phyloP scores from a whole-genome alignment of 1,140 invertebrate species.

The Pseudomyrmex concolor region DNA sequence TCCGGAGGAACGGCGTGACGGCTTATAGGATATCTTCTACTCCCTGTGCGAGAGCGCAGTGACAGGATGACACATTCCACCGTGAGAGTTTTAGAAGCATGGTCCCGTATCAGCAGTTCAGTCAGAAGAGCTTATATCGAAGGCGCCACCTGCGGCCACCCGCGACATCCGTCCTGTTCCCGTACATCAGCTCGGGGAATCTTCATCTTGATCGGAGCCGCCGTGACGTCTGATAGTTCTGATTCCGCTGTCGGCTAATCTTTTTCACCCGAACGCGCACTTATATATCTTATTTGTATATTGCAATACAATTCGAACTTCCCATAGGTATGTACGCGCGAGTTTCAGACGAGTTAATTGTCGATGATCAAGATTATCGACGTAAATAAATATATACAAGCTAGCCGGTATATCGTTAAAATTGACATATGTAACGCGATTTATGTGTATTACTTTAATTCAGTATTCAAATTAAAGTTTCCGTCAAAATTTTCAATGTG shows the following conservation, averaged over 20 bases:
- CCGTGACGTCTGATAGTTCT: slow-evolving; percentile 74
- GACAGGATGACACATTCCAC: slow-evolving; percentile 84
- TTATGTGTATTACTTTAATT: neutral
- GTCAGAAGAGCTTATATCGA: slow-evolving; percentile 79
- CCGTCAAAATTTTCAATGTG: neutral
- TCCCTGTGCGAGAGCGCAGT: slow-evolving; percentile 78
- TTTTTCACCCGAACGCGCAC: slow-evolving; percentile 67
- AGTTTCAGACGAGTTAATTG: neutral
- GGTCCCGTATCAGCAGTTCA: slow-evolving; percentile 78
- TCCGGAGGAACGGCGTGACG: slow-evolving; percentile 75
- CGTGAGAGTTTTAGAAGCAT: slow-evolving; percentile 82
- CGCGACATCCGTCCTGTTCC: slow-evolving; percentile 79
- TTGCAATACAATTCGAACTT: slow-evolving; percentile 20
- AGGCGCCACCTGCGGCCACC: slow-evolving; percentile 84
- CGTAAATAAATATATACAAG: slow-evolving; percentile 8
- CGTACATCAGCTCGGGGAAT: slow-evolving; percentile 76
- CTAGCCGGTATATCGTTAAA: neutral
- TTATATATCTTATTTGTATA: slow-evolving; percentile 37
- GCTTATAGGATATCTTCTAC: slow-evolving; percentile 76
- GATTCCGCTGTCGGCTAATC: slow-evolving; percentile 71
- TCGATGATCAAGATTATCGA: neutral
- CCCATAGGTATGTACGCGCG: neutral
- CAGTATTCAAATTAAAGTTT: neutral
- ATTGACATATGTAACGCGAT: neutral
- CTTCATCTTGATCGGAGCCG: slow-evolving; percentile 82